phyloP scores from a whole-genome alignment of 2,888 invertebrate species.

The Dryocosmus kuriphilus region DNA sequence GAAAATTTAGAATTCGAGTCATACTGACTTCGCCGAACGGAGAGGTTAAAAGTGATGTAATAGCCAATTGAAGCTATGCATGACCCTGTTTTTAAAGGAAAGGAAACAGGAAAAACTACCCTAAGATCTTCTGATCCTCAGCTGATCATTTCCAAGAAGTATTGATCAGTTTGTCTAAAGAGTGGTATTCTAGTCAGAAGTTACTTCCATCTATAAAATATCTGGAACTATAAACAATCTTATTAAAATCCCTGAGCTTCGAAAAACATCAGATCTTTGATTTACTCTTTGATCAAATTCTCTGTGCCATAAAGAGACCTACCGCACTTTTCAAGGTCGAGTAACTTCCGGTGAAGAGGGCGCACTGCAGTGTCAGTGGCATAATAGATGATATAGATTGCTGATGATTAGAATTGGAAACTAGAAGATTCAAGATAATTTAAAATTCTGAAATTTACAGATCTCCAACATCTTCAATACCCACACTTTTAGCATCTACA shows the following conservation, averaged over 20 bases:
- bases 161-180: background rate
- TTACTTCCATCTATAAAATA: background rate
- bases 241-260: background rate
- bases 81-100: background rate
- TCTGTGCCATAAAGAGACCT: background rate
- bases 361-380: slow-evolving; percentile 12
- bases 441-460: background rate
- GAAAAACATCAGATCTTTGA: background rate
- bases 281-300: background rate
- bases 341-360: slow-evolving; percentile 6
- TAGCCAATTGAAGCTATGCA: background rate
- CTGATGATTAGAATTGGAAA: background rate
- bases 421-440: background rate
- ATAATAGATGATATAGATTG: slow-evolving; percentile 22
- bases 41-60: background rate
- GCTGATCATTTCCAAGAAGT: too few species aligned
- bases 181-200: background rate
- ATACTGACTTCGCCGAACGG: slow-evolving; percentile 2
- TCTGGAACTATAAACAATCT: background rate
- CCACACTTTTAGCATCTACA: background rate
- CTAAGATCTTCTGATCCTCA: background rate
- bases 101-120: background rate
- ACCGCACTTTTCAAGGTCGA: slow-evolving; percentile 18
- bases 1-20: slow-evolving; percentile 27
- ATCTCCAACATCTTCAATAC: background rate